Evolutionary conservation across 1,140 invertebrate genomes (phyloP), one percentile per base, ranked within the genome.

Genomic region (Geopemphigus sp.): DNA sequence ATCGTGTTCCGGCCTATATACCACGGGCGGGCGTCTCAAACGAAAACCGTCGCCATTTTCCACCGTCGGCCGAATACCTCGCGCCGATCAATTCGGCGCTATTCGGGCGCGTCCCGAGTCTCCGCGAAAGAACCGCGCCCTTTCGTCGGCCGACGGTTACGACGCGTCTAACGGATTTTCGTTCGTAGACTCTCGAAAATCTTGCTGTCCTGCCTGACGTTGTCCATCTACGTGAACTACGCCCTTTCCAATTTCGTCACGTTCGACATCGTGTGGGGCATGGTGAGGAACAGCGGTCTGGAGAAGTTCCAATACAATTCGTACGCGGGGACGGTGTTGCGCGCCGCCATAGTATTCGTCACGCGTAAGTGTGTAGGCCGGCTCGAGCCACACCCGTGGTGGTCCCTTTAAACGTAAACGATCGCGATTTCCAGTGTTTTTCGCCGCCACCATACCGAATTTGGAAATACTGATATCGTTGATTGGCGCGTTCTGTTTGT

Each of bases 211-310:
- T 39, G 32, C 32, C 90, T 90, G 86, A 85, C 88, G 0, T 22
- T 88, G 4, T 85, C 88, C 8, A 87, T 90, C 57, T 89, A 88
- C 83, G 84, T 89, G n/a, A 86, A 87, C 0, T 90, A 89, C 84
- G 87, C 87, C 17, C 84, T 91, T 56, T 89, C 91, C 84, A 86
- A 90, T 54, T 91, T 90, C 83, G 89, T 92, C 0, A 88, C 90
- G n/a, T 84, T 90, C 53, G 85, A 86, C 57, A 89, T 91, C 78
- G 85, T 89, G 39, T 89, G 88, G 88, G 59, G 61, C 47, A 17
- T 22, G 15, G 47, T 26, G 19, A 2, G 14, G n/a, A n/a, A n/a
- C 10, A 22, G 56, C 50, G 39, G 45, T 22, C 32, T 39, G 32
- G 32, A 39, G 8, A 39, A 39, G 32, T 39, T 39, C 32, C 29